Evolutionary conservation across 2,888 invertebrate species (phyloP).

Genomic region (Lutraria lutraria): DNA sequence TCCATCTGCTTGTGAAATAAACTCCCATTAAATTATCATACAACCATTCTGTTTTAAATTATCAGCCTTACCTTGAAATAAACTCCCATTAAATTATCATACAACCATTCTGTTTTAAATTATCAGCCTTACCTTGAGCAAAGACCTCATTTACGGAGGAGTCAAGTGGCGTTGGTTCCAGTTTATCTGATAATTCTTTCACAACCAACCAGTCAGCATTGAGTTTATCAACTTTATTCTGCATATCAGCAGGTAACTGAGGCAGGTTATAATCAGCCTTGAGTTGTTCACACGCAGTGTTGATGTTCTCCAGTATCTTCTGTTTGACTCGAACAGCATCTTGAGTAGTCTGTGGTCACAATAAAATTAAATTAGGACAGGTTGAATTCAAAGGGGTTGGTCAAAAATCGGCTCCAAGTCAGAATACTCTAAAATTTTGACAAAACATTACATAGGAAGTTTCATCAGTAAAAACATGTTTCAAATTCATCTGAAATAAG

Average conservation of each 20-base stretch:
- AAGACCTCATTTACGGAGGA: slow-evolving; percentile 77
- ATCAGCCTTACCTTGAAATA: slow-evolving; percentile 73
- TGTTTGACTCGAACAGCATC: slow-evolving; percentile 81
- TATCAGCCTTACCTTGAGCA: slow-evolving; percentile 74
- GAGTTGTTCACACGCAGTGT: slow-evolving; percentile 74
- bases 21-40: no score
- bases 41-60: no score
- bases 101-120: no score
- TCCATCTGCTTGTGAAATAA: no score
- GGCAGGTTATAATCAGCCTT: slow-evolving; percentile 74
- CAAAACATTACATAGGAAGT: no score
- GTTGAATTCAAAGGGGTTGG: no score
- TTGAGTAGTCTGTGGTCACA: slow-evolving; percentile 78
- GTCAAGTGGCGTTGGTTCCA: slow-evolving; percentile 74
- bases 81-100: no score
- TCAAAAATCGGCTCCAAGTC: no score
- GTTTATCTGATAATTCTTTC: slow-evolving; percentile 76
- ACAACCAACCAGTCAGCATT: slow-evolving; percentile 83
- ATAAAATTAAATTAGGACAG: not conserved
- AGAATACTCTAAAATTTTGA: no score
- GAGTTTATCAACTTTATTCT: slow-evolving; percentile 78
- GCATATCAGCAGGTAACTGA: slow-evolving; percentile 77
- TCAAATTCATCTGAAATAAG: no score
- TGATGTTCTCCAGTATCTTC: slow-evolving; percentile 78
- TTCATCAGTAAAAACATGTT: no score